phyloP scores from a whole-genome alignment of 2,888 invertebrate genomes.

The Arctia plantaginis region DNA sequence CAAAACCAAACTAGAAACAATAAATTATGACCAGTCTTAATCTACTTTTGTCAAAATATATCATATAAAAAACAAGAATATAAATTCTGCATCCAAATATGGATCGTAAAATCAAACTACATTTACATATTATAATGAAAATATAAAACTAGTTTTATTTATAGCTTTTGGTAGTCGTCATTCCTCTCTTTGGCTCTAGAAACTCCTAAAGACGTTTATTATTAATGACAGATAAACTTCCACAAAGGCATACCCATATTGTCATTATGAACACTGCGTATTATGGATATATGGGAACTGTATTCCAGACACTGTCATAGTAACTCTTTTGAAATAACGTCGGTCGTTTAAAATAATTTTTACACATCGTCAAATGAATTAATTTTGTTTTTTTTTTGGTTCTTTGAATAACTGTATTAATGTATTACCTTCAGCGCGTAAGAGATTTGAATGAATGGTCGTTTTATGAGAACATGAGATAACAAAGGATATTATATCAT shows the following conservation, averaged over 20 bases:
- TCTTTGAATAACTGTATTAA: too few species aligned
- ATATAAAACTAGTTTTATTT: slow-evolving; percentile 37
- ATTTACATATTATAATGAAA: slow-evolving; percentile 49
- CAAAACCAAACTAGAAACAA: slow-evolving; percentile 11
- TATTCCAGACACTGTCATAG: not conserved
- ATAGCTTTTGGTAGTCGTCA: slow-evolving; percentile 15
- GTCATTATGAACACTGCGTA: not conserved
- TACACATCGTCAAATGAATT: too few species aligned
- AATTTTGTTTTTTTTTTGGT: too few species aligned
- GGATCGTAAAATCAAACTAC: slow-evolving; percentile 29
- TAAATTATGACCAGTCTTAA: slow-evolving; percentile 10
- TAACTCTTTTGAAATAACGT: not conserved
- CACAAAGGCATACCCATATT: not conserved
- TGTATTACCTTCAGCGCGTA: too few species aligned
- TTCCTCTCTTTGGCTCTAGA: slow-evolving; percentile 16
- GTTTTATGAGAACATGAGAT: too few species aligned
- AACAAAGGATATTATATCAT: too few species aligned
- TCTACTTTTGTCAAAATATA: slow-evolving; percentile 19
- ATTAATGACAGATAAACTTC: not conserved
- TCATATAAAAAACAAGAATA: slow-evolving; percentile 24
- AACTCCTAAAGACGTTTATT: slow-evolving; percentile 19
- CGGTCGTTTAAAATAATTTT: not conserved
- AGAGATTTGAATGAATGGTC: too few species aligned
- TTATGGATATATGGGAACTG: not conserved
- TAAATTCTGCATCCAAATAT: slow-evolving; percentile 40